Evolutionary conservation across 2,797 vertebrate species (phyloP), one percentile per base, ranked within the genome.

Genomic region (Sebastolobus alascanus): DNA sequence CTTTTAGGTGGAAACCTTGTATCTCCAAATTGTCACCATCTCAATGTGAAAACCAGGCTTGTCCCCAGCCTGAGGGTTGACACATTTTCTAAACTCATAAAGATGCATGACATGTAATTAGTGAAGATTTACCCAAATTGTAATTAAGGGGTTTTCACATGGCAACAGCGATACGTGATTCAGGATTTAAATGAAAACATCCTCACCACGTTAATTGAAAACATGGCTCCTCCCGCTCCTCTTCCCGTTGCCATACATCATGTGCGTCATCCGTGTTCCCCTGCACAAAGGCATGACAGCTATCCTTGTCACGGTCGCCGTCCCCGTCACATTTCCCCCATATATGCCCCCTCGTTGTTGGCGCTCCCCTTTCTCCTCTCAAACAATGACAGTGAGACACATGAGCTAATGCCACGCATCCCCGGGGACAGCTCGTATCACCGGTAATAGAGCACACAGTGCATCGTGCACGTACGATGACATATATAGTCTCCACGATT

Each of bases 311-410:
- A 68, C 37, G 18, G 61, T 60, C 2, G 0, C 25, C 11, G 58
- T 68, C 68, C 79, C 29, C 11, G 6, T 67, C 74, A 79, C 56
- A 79, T 29, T 79, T 25, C 31, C 66, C 12, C 60, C 52, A 35
- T 58, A 37, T 56, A 33, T 72, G 52, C 61, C 64, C 46, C 77
- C 20, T 52, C 50, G 20, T 38, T 72, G 68, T 52, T 73, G 68
- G 27, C 13, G 11, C 73, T 71, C 65, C 67, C 56, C 13, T 77
- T 52, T 67, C 40, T 75, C 52, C 54, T 72, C 66, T 72, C 68
- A 71, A 70, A 87, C 86, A 84, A 81, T 84, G 73, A 66, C 75
- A 60, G 29, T 18, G 80, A 76, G 84, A 85, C 74, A 80, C 71
- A 77, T 60, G 74, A 91, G 75, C 61, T 31, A 40, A 35, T 14